phyloP scores from a whole-genome alignment of 1,140 invertebrate genomes.

The Neomicropteryx cornuta region DNA sequence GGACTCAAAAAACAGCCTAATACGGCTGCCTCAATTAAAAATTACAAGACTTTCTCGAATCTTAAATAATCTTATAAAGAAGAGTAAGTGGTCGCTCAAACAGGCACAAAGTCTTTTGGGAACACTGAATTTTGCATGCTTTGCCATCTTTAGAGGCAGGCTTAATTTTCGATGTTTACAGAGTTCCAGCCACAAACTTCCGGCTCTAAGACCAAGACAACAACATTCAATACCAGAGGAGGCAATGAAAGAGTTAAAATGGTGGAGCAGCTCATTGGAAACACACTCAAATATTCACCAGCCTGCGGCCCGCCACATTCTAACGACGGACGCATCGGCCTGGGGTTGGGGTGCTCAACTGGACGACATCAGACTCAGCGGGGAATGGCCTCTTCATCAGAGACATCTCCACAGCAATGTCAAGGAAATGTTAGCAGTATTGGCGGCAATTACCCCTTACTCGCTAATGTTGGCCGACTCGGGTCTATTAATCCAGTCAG shows the following conservation, averaged over 20 bases:
- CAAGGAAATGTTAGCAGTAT: conserved; percentile 18
- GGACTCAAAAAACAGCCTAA: conserved; percentile 3
- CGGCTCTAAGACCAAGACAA: background rate
- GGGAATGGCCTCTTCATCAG: conserved; percentile 4
- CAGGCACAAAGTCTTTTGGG: conserved; percentile 1
- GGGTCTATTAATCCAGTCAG: conserved; percentile 14
- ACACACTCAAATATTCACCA: conserved; percentile 8
- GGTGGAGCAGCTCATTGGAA: conserved; percentile 12
- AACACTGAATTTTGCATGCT: conserved; percentile 30
- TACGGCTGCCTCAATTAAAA: background rate
- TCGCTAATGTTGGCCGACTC: conserved; percentile 6
- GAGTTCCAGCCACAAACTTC: conserved; percentile 2
- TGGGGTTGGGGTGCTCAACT: conserved; percentile 10
- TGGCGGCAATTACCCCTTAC: conserved; percentile 7
- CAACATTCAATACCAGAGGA: background rate
- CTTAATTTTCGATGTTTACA: conserved; percentile 8
- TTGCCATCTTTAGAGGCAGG: conserved; percentile 38
- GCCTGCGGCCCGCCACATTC: conserved; percentile 9
- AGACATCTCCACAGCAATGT: conserved; percentile 17
- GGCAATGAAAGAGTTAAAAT: conserved; percentile 8
- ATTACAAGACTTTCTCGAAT: background rate
- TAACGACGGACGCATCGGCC: conserved; percentile 17
- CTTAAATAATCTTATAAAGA: background rate
- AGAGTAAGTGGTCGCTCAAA: conserved; percentile 1
- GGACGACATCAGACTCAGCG: conserved; percentile 1